A percentile compares a stretch with the other conserved stretches of the same genome.
These are phyloP conservation scores for Pseudorectes ferrugineus DNA, from an alignment of 2,113 vertebrate genomes.

Conservation along the genomic window DNA sequence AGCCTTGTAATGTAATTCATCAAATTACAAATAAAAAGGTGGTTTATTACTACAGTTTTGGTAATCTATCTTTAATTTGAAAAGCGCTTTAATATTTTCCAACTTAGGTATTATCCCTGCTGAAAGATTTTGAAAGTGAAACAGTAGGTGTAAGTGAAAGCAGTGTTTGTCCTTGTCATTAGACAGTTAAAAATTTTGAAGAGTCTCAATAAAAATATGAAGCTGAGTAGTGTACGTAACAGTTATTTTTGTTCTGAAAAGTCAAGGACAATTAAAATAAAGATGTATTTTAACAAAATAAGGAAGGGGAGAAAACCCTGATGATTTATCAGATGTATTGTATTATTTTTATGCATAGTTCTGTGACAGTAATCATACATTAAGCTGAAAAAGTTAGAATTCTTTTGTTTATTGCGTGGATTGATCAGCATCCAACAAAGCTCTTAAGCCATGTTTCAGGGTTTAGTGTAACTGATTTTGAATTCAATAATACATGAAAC, in stretches of 20 bases:
- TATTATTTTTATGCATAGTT: not conserved
- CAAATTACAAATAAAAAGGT: not conserved
- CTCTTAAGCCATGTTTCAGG: not conserved
- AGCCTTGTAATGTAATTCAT: not conserved
- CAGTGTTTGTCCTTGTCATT: not conserved
- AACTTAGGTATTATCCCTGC: not conserved
- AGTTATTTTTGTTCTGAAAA: not conserved
- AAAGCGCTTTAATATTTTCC: not conserved
- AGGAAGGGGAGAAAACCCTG: fast-evolving
- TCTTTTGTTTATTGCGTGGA: not conserved
- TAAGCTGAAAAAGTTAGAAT: not conserved
- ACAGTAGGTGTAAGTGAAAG: not conserved
- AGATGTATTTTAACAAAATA: not conserved
- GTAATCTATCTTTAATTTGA: not conserved
- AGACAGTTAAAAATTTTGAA: not conserved
- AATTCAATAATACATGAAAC: not conserved
- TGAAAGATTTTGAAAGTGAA: not conserved
- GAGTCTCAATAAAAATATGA: not conserved
- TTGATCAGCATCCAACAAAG: not conserved
- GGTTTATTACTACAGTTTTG: not conserved
- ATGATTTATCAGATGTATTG: not conserved
- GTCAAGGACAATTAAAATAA: not conserved
- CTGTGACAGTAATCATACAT: not conserved
- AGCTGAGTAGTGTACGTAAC: not conserved
- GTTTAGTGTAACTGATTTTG: not conserved